phyloP scores from a whole-genome alignment of 2,888 invertebrate species.

The Dilophus febrilis region DNA sequence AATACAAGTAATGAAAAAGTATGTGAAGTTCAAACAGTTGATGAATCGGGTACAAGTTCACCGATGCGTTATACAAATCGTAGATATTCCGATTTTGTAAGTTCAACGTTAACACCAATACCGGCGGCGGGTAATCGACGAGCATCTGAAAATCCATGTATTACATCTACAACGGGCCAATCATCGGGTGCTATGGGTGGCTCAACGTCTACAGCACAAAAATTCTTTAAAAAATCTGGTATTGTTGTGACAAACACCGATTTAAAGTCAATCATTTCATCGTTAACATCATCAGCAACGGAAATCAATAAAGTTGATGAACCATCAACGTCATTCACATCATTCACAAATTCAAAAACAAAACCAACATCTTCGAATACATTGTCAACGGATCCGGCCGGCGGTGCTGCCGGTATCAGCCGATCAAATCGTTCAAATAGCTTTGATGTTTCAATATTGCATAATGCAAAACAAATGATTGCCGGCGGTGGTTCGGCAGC shows the following conservation, averaged over 20 bases:
- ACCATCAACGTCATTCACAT: slow-evolving; percentile 14
- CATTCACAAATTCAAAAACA: slow-evolving; percentile 10
- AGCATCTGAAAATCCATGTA: slow-evolving; percentile 53
- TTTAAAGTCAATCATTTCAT: slow-evolving; percentile 59
- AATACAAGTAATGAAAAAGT: slow-evolving; percentile 64
- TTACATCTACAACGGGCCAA: slow-evolving; percentile 23
- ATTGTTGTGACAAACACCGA: slow-evolving; percentile 70
- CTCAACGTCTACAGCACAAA: slow-evolving; percentile 10
- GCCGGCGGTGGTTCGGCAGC: slow-evolving; percentile 32
- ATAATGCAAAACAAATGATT: slow-evolving; percentile 31
- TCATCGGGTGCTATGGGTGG: slow-evolving; percentile 14
- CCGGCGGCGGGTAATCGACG: slow-evolving; percentile 42
- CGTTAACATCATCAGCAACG: slow-evolving; percentile 62
- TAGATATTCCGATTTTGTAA: slow-evolving; percentile 57
- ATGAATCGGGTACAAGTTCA: slow-evolving; percentile 39
- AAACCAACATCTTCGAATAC: slow-evolving; percentile 14
- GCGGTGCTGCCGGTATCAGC: slow-evolving; percentile 18
- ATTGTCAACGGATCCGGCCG: slow-evolving; percentile 9
- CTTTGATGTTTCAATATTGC: slow-evolving; percentile 62
- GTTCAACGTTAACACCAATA: slow-evolving; percentile 38
- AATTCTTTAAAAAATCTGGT: slow-evolving; percentile 29
- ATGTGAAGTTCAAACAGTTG: slow-evolving; percentile 66
- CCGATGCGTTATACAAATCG: slow-evolving; percentile 42
- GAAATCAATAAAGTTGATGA: slow-evolving; percentile 57
- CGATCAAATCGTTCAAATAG: slow-evolving; percentile 62